Base-by-base conservation (phyloP, 1,140 invertebrate species). In the Carposina sasakii region DNA sequence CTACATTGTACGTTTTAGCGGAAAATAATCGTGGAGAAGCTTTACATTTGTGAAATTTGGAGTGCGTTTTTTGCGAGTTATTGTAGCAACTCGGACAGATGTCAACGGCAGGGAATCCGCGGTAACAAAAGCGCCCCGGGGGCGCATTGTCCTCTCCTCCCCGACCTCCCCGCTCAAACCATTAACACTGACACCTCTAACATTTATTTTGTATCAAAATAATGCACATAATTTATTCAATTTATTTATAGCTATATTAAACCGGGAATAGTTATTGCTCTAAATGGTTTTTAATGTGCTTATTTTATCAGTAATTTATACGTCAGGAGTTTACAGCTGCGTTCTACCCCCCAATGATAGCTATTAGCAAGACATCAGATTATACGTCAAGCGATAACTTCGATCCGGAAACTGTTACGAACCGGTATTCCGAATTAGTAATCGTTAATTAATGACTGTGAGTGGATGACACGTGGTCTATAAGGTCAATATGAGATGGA, bases 221-320 rank as follows among this genome's bases (percentile, higher is more conserved):
- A 76, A 74, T 67, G 61, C 68, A 62, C 67, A 61, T 70, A 72
- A 75, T 68, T 79, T 76, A 77, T 76, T 71, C 63, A 73, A 69
- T 76, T 62, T 71, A 75, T 81, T 77, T 76, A 78, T 74, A 65
- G 62, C 62, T 62, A 60, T 68, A 66, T 68, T 28, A 28, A 54
- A 41, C 57, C 52, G 56, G 68, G 62, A 71, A 79, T 67, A 75
- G 78, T 73, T 72, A 75, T 79, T 71, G 67, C 61, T 74, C 71
- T 78, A 82, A 82, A 82, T 82, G 71, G 73, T 76, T 79, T 82
- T 78, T 78, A 79, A 79, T 79, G 73, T 78, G 66, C 75, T 71
- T 68, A 72, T 77, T 81, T 79, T 76, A 72, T 69, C 63, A 64
- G 67, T 78, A 71, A 76, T 81, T 74, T 79, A 77, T 81, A 71